Conservation (phyloP, 2,113 vertebrate genomes). For the Lycocorax pyrrhopterus region DNA sequence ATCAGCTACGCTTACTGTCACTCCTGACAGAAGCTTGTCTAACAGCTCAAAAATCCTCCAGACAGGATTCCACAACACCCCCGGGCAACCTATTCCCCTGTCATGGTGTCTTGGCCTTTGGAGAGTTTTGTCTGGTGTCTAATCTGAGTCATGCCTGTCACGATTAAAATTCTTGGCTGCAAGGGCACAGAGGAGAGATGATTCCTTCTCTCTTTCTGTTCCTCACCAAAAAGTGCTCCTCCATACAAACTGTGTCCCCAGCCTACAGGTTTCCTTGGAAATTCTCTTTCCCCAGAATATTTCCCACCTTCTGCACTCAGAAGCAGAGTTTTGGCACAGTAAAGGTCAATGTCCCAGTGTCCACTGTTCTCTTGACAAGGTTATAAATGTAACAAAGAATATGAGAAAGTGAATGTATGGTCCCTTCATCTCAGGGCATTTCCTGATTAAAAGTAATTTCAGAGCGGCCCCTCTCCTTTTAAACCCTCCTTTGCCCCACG, state of each 20-base stretch:
- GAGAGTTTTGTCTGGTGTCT: constrained; percentile 14
- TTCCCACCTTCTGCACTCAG: not conserved
- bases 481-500: not conserved
- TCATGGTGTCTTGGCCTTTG: not conserved
- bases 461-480: not conserved
- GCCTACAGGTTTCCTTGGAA: not conserved
- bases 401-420: not conserved
- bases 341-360: too few species aligned
- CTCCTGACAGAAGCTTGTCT: not conserved
- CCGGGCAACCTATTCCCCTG: not conserved
- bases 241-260: not conserved
- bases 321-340: not conserved
- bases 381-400: not conserved
- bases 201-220: not conserved
- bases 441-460: not conserved
- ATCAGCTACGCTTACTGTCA: not conserved
- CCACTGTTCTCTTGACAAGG: not conserved
- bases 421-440: not conserved
- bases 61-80: constrained; percentile 18
- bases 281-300: not conserved
- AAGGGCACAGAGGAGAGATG: not conserved
- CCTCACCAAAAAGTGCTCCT: not conserved
- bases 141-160: not conserved
- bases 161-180: not conserved
- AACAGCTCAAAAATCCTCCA: constrained; percentile 25